Conservation (phyloP, 2,888 invertebrate genomes). For the Oasisia sp. region DNA sequence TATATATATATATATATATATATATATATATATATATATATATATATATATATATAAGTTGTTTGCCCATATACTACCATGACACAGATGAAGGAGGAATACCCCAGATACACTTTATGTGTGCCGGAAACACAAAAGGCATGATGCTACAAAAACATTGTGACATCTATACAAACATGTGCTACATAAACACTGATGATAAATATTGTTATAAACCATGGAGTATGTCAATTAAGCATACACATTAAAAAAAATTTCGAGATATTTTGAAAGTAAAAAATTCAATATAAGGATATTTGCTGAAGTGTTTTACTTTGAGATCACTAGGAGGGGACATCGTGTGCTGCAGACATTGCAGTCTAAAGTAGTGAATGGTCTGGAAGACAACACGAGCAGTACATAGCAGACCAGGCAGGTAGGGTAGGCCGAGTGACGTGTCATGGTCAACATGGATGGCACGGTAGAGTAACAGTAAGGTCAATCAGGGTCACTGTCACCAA, state of each 20-base stretch:
- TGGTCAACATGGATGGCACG: neutral
- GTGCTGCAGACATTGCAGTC: neutral
- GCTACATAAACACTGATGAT: no score
- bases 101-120: no score
- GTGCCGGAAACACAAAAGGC: no score
- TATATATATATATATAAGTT: no score
- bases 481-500: neutral
- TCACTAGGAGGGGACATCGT: neutral
- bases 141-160: no score
- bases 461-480: neutral
- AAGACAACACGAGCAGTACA: neutral
- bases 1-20: no score
- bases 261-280: neutral
- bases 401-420: neutral
- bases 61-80: no score
- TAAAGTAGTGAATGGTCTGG: neutral
- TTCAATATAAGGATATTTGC: neutral
- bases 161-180: no score
- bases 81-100: no score
- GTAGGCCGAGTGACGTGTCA: neutral
- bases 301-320: neutral
- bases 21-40: no score
- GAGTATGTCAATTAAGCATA: neutral
- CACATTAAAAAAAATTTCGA: no score
- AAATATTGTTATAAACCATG: neutral